Conservation (phyloP, 2,113 vertebrate genomes). For the Istiophorus platypterus region DNA sequence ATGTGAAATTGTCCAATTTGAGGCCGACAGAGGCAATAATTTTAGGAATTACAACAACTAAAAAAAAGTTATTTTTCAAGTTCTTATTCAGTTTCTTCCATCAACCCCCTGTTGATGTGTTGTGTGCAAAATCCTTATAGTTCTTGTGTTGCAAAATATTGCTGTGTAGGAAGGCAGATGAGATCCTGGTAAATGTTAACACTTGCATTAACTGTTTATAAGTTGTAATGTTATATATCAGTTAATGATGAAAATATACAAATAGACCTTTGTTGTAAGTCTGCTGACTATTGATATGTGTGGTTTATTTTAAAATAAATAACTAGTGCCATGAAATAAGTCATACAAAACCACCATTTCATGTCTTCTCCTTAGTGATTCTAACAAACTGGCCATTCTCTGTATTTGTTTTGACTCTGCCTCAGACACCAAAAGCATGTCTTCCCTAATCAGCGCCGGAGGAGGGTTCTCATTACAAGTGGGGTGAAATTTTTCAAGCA, state of each 20-base stretch:
- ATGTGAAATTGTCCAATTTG: background rate
- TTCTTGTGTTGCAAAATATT: background rate
- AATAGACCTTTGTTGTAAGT: background rate
- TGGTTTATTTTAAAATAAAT: background rate
- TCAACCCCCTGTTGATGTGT: background rate
- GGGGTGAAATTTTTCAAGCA: conserved; percentile 17
- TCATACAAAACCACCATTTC: too few species aligned
- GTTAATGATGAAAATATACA: background rate
- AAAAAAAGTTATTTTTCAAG: background rate
- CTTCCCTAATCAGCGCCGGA: background rate
- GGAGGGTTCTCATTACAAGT: conserved; percentile 7
- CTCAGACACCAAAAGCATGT: background rate
- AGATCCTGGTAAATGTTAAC: background rate
- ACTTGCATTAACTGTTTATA: background rate
- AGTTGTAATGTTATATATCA: background rate
- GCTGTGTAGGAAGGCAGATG: background rate
- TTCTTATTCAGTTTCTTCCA: background rate
- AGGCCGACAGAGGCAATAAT: background rate
- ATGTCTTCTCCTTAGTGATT: background rate
- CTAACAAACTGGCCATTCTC: conserved; percentile 15
- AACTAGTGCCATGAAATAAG: conserved; percentile 15
- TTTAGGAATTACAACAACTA: background rate
- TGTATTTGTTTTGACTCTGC: conserved; percentile 3
- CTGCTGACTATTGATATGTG: background rate
- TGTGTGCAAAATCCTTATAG: background rate